Percentiles rank a stretch among this genome's conserved stretches.
phyloP scores from a whole-genome alignment of 2,888 invertebrate species.

The Cerceris ruficornis region DNA sequence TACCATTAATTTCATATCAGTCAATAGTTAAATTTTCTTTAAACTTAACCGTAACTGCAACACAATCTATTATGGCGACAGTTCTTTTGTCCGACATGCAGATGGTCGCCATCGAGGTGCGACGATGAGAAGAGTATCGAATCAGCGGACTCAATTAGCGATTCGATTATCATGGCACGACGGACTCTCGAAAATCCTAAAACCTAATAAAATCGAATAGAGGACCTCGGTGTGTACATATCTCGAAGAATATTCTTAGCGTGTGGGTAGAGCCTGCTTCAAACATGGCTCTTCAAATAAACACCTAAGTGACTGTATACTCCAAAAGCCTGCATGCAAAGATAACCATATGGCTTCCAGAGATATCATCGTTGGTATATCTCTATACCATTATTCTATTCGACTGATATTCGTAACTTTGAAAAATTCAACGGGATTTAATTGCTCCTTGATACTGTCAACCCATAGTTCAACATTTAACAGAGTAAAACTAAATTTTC shows the following conservation, averaged over 20 bases:
- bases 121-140: background rate
- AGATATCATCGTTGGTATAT: slow-evolving; percentile 67
- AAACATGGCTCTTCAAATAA: slow-evolving; percentile 79
- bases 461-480: too few relatives aligned
- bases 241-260: slow-evolving; percentile 76
- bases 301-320: slow-evolving; percentile 78
- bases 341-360: slow-evolving; percentile 79
- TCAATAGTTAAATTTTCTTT: too few relatives aligned
- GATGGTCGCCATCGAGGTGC: background rate
- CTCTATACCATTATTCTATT: slow-evolving; percentile 53
- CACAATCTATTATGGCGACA: background rate
- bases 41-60: background rate
- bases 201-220: slow-evolving; percentile 81
- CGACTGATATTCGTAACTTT: slow-evolving; percentile 39
- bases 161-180: slow-evolving; percentile 51
- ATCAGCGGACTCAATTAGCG: slow-evolving; percentile 32
- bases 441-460: background rate
- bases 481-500: too few relatives aligned
- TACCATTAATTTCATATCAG: too few relatives aligned
- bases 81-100: too few relatives aligned
- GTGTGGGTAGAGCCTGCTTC: slow-evolving; percentile 74
- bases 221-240: slow-evolving; percentile 74
- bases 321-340: slow-evolving; percentile 74
- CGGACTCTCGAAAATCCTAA: slow-evolving; percentile 72
- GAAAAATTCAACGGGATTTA: slow-evolving; percentile 13